phyloP scores from a whole-genome alignment of 2,888 invertebrate genomes.

The Heliconius ismenius region DNA sequence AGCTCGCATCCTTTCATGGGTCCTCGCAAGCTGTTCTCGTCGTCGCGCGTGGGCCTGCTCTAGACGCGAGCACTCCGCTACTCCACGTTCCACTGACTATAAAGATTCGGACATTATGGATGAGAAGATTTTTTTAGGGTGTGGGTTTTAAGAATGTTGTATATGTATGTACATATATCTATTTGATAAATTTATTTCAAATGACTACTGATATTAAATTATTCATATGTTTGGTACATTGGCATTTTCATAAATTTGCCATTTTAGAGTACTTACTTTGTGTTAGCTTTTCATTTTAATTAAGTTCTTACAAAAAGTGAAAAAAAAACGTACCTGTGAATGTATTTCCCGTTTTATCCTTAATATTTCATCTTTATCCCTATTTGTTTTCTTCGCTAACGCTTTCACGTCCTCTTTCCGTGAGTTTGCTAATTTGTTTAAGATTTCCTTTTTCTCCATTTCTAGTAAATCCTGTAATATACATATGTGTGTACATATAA shows the following conservation, averaged over 20 bases:
- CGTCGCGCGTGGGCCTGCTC: constrained; percentile 89
- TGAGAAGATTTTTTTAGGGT: no score
- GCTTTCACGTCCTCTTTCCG: constrained; percentile 94
- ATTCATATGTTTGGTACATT: no score
- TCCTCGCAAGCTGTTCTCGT: constrained; percentile 87
- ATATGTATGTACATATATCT: no score
- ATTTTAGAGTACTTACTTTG: no score
- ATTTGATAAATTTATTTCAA: no score
- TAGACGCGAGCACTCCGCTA: constrained; percentile 92
- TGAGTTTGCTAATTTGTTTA: constrained; percentile 90
- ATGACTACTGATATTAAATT: no score
- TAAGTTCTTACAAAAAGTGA: no score
- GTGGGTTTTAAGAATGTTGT: no score
- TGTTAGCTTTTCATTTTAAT: no score
- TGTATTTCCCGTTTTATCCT: constrained; percentile 92
- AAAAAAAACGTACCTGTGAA: constrained; percentile 60
- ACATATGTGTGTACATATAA: background rate
- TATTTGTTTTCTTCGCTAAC: constrained; percentile 92
- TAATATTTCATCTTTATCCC: constrained; percentile 94
- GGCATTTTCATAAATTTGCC: no score
- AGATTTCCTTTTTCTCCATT: constrained; percentile 79
- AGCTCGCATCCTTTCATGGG: constrained; percentile 89
- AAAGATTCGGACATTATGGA: background rate
- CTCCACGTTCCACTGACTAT: constrained; percentile 91
- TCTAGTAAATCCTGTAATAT: constrained; percentile 64